phyloP scores from a whole-genome alignment of 2,888 invertebrate genomes.

The Cheilosia urbana region DNA sequence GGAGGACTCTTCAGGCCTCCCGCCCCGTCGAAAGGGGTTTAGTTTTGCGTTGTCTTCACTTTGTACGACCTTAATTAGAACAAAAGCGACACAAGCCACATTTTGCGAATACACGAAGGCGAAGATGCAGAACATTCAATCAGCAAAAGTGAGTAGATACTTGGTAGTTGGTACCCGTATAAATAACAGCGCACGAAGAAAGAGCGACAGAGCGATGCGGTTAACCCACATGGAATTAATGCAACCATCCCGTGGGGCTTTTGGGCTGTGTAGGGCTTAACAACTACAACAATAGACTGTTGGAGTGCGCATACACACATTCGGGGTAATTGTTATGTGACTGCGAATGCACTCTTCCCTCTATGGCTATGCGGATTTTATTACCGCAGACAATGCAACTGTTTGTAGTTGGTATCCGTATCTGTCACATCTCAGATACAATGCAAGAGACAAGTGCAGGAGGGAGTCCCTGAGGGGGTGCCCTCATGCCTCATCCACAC shows the following conservation, averaged over 20 bases:
- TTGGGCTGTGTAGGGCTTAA: not conserved
- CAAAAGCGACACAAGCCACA: constrained; percentile 29
- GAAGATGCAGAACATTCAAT: constrained; percentile 45
- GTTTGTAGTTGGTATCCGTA: constrained; percentile 33
- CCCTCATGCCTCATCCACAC: not conserved
- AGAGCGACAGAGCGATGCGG: constrained; percentile 21
- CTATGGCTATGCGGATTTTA: constrained; percentile 39
- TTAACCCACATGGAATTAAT: constrained; percentile 64
- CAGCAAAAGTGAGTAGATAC: constrained; percentile 24
- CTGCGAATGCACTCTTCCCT: constrained; percentile 32
- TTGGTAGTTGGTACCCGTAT: not conserved
- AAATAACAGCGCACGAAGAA: constrained; percentile 27
- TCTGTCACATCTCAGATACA: constrained; percentile 45
- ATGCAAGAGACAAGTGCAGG: constrained; percentile 45
- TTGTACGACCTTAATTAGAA: constrained; percentile 51
- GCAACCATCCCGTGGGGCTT: constrained; percentile 12
- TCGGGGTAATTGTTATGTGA: constrained; percentile 52
- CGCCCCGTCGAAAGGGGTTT: not conserved
- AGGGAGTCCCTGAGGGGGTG: constrained; percentile 27
- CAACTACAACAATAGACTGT: constrained; percentile 5
- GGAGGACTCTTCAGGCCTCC: constrained; percentile 44
- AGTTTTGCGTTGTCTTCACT: constrained; percentile 19
- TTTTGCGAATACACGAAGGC: not conserved
- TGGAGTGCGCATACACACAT: not conserved
- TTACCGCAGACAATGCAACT: constrained; percentile 40